Conservation (phyloP, 1,140 invertebrate species). For the Aphidius ervi region DNA sequence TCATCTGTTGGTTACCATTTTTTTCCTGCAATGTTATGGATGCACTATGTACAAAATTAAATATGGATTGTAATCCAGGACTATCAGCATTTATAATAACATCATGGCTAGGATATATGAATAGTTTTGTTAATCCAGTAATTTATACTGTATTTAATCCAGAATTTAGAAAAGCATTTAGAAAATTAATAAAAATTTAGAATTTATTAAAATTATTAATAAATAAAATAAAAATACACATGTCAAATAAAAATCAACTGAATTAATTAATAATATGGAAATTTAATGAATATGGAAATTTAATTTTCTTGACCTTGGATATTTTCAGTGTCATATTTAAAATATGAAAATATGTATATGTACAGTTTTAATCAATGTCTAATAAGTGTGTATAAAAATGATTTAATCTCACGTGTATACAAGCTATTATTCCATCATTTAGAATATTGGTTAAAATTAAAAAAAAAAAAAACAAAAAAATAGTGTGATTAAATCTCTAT, state of each 20-base stretch:
- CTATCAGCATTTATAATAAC: conserved; percentile 89
- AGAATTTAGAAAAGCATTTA: conserved; percentile 98
- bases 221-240: not conserved
- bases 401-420: no score
- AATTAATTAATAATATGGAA: not conserved
- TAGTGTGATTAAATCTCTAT: no score
- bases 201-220: not conserved
- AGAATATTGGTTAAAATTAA: no score
- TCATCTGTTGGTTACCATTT: conserved; percentile 98
- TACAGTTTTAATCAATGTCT: no score
- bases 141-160: conserved; percentile 99
- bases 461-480: no score
- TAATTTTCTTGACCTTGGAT: no score
- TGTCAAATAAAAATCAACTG: not conserved
- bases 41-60: conserved; percentile 88
- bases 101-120: conserved; percentile 99
- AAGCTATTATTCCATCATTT: no score
- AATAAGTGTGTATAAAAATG: no score
- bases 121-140: conserved; percentile 95
- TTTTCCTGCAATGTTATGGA: conserved; percentile 84
- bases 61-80: conserved; percentile 76
- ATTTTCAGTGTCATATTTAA: no score
- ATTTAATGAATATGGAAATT: no score
- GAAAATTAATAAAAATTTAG: conserved; percentile 73
- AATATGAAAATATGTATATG: no score